Conservation (phyloP, 37 sponge, comb jelly and placozoan species). For the Halisarca cf. caerulea region DNA sequence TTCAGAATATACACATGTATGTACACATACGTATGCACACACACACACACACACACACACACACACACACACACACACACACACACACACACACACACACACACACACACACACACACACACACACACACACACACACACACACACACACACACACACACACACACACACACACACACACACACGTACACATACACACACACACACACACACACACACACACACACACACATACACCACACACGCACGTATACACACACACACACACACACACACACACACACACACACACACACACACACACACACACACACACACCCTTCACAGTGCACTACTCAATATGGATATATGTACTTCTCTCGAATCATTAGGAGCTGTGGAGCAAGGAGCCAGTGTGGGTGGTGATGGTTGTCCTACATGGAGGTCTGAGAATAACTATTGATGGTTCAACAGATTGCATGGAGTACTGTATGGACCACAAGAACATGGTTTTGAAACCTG, state of each 20-base stretch:
- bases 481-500: background rate
- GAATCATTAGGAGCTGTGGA: background rate
- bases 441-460: background rate
- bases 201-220: background rate
- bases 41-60: background rate
- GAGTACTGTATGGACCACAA: slow-evolving; percentile 2
- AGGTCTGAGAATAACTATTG: slow-evolving; percentile 70
- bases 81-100: too few species aligned
- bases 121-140: slow-evolving; percentile 18
- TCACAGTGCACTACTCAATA: background rate
- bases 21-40: too few species aligned
- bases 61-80: background rate
- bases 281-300: slow-evolving; percentile 17
- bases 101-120: background rate
- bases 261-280: background rate
- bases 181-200: too few species aligned
- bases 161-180: background rate
- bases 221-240: background rate
- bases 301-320: background rate
- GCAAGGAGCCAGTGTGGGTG: background rate
- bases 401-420: slow-evolving; percentile 1
- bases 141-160: background rate
- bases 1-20: background rate
- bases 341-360: too few species aligned
- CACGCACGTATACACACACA: too few species aligned